Base-by-base conservation (phyloP, 1,140 invertebrate species). In the Diorhabda elongata region DNA sequence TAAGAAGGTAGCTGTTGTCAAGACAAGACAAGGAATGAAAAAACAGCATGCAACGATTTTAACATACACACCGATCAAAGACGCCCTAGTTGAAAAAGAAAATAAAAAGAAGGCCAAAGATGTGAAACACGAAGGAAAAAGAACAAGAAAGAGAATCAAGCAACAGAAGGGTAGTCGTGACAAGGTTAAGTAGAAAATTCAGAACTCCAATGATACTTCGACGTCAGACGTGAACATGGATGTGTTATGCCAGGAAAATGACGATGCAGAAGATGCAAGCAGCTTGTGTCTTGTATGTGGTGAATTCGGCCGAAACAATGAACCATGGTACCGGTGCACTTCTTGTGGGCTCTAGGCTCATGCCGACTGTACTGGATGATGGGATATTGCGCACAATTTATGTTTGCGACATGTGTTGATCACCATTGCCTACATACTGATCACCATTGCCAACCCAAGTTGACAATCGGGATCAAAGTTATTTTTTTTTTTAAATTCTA, bases 311-410 rank as follows among this genome's bases (percentile, higher is more conserved):
- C 70, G 66, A 70, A 75, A 77, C 71, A 78, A 76, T 58, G 75
- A 76, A 67, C 3, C 75, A 52, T 77, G 77, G 75, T 78, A 77
- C 68, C 58, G 75, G 43, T 77, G 76, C 67, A 75, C 71, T 44
- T 9, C 63, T 8, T 78, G 77, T 58, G 71, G 61, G 11, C 44
- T 64, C 5, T 74, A 61, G 68, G 70, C 64, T 58, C 68, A 74
- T 58, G 71, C 66, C 8, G 64, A 74, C 8, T 75, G 73, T 58
- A 69, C 68, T 64, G 69, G 68, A 41, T 64, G 68, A 41, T 64
- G 68, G 68, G 68, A 73, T 41, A 65, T 68, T 56, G 43, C 73
- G 44, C 9, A 58, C 26, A 66, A 58, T 64, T n/a, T 71, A 73
- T 42, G 60, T 72, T 5, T 72, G 71, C 56, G 64, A 72, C 44